Conservation (phyloP, 2,797 vertebrate genomes). For the Spinus pinus region DNA sequence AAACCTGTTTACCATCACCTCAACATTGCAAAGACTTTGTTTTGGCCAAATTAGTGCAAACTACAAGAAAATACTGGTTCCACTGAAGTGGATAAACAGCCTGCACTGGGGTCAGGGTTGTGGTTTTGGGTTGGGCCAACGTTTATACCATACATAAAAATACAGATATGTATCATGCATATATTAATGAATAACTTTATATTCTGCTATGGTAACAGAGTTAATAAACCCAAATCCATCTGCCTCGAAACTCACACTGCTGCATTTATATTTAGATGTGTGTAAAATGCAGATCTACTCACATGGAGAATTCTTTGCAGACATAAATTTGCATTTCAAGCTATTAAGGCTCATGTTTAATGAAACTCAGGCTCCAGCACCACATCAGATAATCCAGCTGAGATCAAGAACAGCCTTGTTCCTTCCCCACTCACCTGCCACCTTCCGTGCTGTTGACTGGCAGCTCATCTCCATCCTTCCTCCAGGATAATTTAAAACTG, state of each 20-base stretch:
- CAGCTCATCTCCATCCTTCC: constrained; percentile 82
- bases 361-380: not conserved
- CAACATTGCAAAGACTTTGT: not conserved
- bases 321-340: constrained; percentile 22
- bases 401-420: not conserved
- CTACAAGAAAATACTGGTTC: not conserved
- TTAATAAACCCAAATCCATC: not conserved
- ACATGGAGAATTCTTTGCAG: not conserved
- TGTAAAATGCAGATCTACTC: not conserved
- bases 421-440: constrained; percentile 76
- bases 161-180: not conserved
- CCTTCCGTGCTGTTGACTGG: constrained; percentile 80
- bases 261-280: not conserved
- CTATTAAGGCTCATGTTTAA: constrained; percentile 8
- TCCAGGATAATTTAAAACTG: constrained; percentile 89
- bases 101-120: not conserved
- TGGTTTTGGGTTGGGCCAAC: not conserved
- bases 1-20: not conserved
- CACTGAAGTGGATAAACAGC: not conserved
- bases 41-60: not conserved
- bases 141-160: not conserved
- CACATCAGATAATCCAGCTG: not conserved
- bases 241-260: not conserved
- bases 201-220: not conserved
- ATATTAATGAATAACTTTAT: not conserved